Conservation (phyloP, 2,797 vertebrate genomes). For the Simalia tracyae region DNA sequence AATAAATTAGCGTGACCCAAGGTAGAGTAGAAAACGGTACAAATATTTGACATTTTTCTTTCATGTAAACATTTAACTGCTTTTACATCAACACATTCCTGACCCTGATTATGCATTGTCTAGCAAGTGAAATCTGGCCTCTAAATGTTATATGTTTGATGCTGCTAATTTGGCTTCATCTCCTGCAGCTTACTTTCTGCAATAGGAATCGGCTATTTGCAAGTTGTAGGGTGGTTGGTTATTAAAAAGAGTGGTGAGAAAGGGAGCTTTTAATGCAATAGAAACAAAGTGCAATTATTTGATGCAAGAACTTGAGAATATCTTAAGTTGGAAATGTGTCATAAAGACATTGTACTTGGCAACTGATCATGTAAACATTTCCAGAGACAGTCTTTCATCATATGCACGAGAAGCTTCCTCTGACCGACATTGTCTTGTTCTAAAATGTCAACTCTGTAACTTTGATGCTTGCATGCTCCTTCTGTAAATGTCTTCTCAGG, state of each 20-base stretch:
- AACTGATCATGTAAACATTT: slow-evolving; percentile 71
- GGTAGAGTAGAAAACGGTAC: slow-evolving; percentile 51
- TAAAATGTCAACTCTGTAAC: slow-evolving; percentile 70
- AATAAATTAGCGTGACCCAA: slow-evolving; percentile 52
- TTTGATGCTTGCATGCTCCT: slow-evolving; percentile 70
- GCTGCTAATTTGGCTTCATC: slow-evolving; percentile 9
- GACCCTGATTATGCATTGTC: background rate
- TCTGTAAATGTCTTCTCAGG: slow-evolving; percentile 77
- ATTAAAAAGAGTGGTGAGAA: slow-evolving; percentile 41
- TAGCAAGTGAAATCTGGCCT: slow-evolving; percentile 14
- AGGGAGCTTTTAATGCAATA: slow-evolving; percentile 48
- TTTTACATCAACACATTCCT: slow-evolving; percentile 47
- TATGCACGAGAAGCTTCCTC: slow-evolving; percentile 58
- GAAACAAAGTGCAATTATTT: slow-evolving; percentile 55
- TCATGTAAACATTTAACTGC: slow-evolving; percentile 34
- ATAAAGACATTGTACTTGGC: slow-evolving; percentile 65
- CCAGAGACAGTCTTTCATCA: slow-evolving; percentile 72
- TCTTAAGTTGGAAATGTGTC: slow-evolving; percentile 52
- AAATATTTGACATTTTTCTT: slow-evolving; percentile 48
- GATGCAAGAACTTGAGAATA: slow-evolving; percentile 55
- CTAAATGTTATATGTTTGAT: background rate
- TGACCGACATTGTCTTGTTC: slow-evolving; percentile 71
- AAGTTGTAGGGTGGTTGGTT: background rate
- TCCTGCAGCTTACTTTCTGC: slow-evolving; percentile 40
- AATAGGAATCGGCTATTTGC: slow-evolving; percentile 15